Percentiles rank a stretch among this genome's conserved stretches.
These are phyloP conservation scores for Lepidocyrtinus sp. DNA, from an alignment of 2,888 invertebrate species.

Conservation along the genomic window DNA sequence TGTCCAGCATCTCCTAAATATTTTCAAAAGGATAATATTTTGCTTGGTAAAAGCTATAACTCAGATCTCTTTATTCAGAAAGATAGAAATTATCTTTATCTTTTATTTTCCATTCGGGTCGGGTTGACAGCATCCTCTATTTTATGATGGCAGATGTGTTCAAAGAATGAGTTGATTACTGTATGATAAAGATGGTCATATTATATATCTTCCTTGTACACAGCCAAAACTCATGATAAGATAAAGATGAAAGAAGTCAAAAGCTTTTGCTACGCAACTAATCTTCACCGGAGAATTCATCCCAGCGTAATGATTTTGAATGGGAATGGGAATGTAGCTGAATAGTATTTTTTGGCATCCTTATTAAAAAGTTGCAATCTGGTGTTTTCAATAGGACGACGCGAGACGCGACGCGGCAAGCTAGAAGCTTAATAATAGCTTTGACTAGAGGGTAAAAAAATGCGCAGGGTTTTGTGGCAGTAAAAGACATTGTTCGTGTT, in stretches of 20 bases:
- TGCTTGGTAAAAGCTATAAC: conserved; percentile 30
- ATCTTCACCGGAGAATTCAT: background rate
- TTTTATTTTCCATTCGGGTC: background rate
- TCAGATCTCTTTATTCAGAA: conserved; percentile 34
- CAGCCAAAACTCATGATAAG: too few species aligned
- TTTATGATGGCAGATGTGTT: conserved; percentile 54
- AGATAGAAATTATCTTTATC: conserved; percentile 21
- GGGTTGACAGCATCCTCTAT: conserved; percentile 45
- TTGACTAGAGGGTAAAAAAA: background rate
- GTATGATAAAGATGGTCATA: background rate
- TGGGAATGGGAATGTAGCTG: conserved; percentile 7
- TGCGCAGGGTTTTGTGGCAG: background rate
- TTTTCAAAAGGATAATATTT: conserved; percentile 13
- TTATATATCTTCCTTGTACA: too few species aligned
- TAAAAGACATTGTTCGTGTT: background rate
- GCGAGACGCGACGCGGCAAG: background rate
- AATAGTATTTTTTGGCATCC: background rate
- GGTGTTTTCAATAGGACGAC: background rate
- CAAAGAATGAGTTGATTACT: conserved; percentile 38
- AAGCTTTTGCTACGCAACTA: background rate
- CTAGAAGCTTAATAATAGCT: background rate
- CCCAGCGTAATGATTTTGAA: background rate
- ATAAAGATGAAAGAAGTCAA: background rate
- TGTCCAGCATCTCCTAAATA: too few species aligned
- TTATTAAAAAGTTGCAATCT: background rate